Evolutionary conservation across 2,797 vertebrate genomes (phyloP).

Genomic region (Tinamus major): DNA sequence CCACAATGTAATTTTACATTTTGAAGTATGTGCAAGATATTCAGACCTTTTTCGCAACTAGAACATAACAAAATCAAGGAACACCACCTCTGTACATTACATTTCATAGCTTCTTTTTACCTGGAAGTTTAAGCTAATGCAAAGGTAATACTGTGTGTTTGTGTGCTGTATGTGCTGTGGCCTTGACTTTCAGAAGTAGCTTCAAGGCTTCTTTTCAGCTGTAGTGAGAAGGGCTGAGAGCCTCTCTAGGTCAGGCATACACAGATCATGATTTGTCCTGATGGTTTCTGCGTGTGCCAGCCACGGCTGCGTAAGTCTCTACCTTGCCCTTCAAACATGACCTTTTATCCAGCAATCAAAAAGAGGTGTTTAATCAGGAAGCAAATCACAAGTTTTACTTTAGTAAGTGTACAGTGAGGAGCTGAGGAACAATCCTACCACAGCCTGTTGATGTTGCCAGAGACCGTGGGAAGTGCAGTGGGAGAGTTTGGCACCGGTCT

Average conservation of each 20-base stretch:
- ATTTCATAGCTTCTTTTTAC: slow-evolving; percentile 2
- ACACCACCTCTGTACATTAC: not conserved
- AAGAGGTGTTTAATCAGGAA: not conserved
- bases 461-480: rapidly evolving
- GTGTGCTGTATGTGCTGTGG: not conserved
- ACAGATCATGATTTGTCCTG: slow-evolving; percentile 12
- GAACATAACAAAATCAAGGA: not conserved
- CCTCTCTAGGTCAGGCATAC: not conserved
- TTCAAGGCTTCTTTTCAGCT: slow-evolving; percentile 18
- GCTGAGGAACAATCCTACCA: not conserved
- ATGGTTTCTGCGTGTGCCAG: not conserved
- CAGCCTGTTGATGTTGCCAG: not conserved
- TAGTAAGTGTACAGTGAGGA: not conserved
- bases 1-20: not conserved
- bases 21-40: not conserved
- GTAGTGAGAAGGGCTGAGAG: not conserved
- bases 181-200: slow-evolving; percentile 34
- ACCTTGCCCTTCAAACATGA: not conserved
- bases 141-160: not conserved
- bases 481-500: not conserved
- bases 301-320: not conserved
- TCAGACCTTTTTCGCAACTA: not conserved
- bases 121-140: not conserved
- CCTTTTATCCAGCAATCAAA: not conserved
- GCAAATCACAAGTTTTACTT: not conserved